Evolutionary conservation across 1,140 invertebrate genomes (phyloP).

Genomic region (Spodoptera litura): DNA sequence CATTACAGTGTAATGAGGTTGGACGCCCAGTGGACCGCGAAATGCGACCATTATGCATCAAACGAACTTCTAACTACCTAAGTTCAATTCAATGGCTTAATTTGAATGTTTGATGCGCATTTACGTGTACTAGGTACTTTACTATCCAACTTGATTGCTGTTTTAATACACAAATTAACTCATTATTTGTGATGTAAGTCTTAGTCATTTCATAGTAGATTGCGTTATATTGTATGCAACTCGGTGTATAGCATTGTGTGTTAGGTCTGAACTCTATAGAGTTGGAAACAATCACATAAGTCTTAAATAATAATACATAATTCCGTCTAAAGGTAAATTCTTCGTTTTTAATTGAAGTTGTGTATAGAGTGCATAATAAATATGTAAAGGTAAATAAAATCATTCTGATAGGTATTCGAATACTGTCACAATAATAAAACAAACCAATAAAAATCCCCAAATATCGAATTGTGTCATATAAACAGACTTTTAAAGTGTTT

Average conservation of each 20-base stretch:
- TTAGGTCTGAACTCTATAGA: not conserved
- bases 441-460: conserved; percentile 4
- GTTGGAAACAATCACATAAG: too few relatives aligned
- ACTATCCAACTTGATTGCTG: conserved; percentile 42
- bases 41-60: conserved; percentile 67
- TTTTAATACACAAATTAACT: conserved; percentile 45
- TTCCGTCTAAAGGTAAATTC: too few relatives aligned
- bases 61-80: conserved; percentile 35
- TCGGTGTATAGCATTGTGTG: not conserved
- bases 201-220: not conserved
- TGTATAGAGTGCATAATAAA: too few relatives aligned
- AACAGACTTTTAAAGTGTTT: conserved; percentile 1
- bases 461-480: not conserved
- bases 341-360: too few relatives aligned
- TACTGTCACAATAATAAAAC: not conserved
- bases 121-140: not conserved
- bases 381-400: too few relatives aligned
- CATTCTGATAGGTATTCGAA: not conserved
- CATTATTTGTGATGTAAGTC: not conserved
- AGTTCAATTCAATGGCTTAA: conserved; percentile 57
- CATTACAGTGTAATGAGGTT: conserved; percentile 52
- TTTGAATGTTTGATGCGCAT: conserved; percentile 53
- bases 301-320: too few relatives aligned
- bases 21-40: conserved; percentile 61
- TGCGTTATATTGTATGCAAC: not conserved